These are phyloP conservation scores for Akabosia matsudoensis DNA, from an alignment of 1,140 invertebrate species.

Conservation along the genomic window DNA sequence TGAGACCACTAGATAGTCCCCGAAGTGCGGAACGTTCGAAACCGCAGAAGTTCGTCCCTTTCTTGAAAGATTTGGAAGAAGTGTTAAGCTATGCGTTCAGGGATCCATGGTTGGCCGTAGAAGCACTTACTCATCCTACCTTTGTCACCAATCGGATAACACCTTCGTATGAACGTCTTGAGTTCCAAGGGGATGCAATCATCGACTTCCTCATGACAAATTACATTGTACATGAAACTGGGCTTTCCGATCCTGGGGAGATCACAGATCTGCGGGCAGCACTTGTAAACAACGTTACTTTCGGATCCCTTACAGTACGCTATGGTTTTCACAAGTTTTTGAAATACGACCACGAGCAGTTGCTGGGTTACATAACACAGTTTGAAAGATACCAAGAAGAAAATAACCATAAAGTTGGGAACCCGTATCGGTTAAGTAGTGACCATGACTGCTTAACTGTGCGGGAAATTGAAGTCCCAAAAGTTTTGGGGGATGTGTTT, in stretches of 20 bases:
- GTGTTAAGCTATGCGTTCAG: slow-evolving; percentile 36
- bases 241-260: slow-evolving; percentile 61
- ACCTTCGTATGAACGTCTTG: slow-evolving; percentile 60
- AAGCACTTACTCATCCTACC: slow-evolving; percentile 59
- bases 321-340: slow-evolving; percentile 74
- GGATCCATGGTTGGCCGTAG: slow-evolving; percentile 47
- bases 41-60: background rate
- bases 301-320: slow-evolving; percentile 62
- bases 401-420: slow-evolving; percentile 61
- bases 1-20: background rate
- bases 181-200: slow-evolving; percentile 64
- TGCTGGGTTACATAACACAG: slow-evolving; percentile 67
- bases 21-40: background rate
- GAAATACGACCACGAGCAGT: slow-evolving; percentile 59
- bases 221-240: slow-evolving; percentile 58
- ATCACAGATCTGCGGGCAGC: slow-evolving; percentile 61
- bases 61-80: background rate
- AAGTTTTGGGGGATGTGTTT: slow-evolving; percentile 90
- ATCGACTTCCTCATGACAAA: slow-evolving; percentile 60
- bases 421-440: too few relatives aligned
- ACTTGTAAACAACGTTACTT: slow-evolving; percentile 63
- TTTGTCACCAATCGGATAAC: slow-evolving; percentile 57
- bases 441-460: slow-evolving; percentile 19
- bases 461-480: slow-evolving; percentile 82
- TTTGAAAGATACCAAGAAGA: slow-evolving; percentile 78